Conservation (phyloP, 2,888 invertebrate genomes). For the Nomada hirtipes region DNA sequence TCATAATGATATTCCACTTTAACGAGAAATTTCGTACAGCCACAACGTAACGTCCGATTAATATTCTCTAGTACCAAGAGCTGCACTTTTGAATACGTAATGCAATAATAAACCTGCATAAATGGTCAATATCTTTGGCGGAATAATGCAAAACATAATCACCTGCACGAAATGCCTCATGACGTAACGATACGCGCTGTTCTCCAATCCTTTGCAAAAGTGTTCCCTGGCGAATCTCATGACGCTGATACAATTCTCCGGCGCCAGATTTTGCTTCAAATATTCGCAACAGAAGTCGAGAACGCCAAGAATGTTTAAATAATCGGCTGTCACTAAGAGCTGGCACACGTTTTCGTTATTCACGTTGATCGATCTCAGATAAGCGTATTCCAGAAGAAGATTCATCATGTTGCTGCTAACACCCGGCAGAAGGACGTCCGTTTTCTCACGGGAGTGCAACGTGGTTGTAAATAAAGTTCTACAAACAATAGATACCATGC, state of each 20-base stretch:
- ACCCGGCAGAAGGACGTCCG: constrained; percentile 90
- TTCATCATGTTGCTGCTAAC: constrained; percentile 92
- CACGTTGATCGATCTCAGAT: constrained; percentile 91
- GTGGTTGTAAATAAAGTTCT: constrained; percentile 94
- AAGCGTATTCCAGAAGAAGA: constrained; percentile 93
- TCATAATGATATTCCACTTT: too few species aligned
- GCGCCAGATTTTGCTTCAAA: constrained; percentile 88
- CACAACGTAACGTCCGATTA: too few species aligned
- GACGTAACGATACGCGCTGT: constrained; percentile 89
- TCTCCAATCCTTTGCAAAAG: constrained; percentile 90
- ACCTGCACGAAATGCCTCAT: constrained; percentile 91
- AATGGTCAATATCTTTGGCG: too few species aligned
- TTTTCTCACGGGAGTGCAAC: constrained; percentile 88
- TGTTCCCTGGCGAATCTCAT: constrained; percentile 92
- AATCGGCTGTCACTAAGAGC: constrained; percentile 94
- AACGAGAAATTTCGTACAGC: too few species aligned
- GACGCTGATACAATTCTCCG: constrained; percentile 93
- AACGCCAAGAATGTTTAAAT: constrained; percentile 93
- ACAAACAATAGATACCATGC: constrained; percentile 61
- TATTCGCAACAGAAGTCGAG: constrained; percentile 92
- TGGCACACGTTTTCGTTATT: constrained; percentile 92
- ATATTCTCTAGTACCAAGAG: too few species aligned
- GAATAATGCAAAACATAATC: neutral
- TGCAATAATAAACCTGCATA: neutral
- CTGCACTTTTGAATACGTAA: neutral